Evolutionary conservation across 1,140 invertebrate species (phyloP).

Genomic region (Rhagoletis pomonella): DNA sequence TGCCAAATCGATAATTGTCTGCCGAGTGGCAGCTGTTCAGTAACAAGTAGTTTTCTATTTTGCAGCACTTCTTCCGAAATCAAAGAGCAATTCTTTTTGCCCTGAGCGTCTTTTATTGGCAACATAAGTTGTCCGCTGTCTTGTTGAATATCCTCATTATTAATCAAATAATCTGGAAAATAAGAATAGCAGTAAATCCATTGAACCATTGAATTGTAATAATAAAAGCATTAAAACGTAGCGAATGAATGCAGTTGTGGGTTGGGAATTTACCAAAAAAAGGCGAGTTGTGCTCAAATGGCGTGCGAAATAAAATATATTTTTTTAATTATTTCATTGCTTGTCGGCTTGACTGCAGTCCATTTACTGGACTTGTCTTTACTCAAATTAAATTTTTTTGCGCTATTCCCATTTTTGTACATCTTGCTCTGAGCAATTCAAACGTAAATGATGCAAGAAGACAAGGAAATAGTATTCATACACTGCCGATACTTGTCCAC

Average conservation of each 20-base stretch:
- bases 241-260: background rate
- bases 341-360: too few species aligned
- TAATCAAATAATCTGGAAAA: background rate
- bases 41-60: background rate
- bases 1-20: slow-evolving; percentile 40
- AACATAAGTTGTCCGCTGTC: background rate
- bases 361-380: too few species aligned
- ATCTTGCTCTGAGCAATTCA: too few species aligned
- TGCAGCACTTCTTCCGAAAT: too few species aligned
- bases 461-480: too few species aligned
- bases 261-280: background rate
- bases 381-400: too few species aligned
- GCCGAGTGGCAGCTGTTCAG: background rate
- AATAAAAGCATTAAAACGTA: background rate
- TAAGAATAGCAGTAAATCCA: background rate
- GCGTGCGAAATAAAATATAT: background rate
- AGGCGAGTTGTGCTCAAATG: background rate
- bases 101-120: slow-evolving; percentile 25
- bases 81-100: background rate
- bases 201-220: background rate
- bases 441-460: too few species aligned
- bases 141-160: slow-evolving; percentile 31
- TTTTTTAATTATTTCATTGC: too few species aligned
- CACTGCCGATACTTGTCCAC: too few species aligned
- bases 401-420: too few species aligned